Conservation (phyloP, 2,888 invertebrate species). For the Sinohyriopsis cumingii region DNA sequence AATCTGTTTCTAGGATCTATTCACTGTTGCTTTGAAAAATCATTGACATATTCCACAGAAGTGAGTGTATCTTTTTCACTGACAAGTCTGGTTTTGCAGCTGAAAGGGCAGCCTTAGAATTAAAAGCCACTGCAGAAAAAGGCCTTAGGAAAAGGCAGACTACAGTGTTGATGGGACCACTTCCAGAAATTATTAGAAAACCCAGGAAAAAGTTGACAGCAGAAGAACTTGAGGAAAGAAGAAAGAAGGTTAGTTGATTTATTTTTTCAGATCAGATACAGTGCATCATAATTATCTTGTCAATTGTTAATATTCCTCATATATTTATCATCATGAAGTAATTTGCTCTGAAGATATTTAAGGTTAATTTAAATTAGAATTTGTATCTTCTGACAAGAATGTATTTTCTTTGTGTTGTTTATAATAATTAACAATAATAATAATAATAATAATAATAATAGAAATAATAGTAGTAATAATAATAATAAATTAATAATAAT, state of each 20-base stretch:
- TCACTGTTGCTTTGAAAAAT: too few species aligned
- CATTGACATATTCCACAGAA: background rate
- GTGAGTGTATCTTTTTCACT: background rate
- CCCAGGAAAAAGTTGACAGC: conserved; percentile 60
- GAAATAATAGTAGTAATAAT: too few species aligned
- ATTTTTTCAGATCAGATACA: background rate
- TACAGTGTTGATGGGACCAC: conserved; percentile 32
- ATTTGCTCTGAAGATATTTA: too few species aligned
- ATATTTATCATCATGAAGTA: too few species aligned
- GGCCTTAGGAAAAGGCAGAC: conserved; percentile 40
- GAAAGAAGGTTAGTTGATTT: conserved; percentile 52
- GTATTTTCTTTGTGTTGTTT: too few species aligned
- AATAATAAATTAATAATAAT: too few species aligned
- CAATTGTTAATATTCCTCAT: background rate
- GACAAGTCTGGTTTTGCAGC: conserved; percentile 24
- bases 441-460: too few species aligned
- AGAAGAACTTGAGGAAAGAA: conserved; percentile 65
- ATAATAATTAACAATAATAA: too few species aligned
- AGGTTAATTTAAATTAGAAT: too few species aligned
- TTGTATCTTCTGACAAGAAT: too few species aligned
- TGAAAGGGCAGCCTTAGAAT: conserved; percentile 37
- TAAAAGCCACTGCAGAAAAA: conserved; percentile 38
- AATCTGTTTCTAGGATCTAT: too few species aligned
- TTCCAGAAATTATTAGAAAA: conserved; percentile 50
- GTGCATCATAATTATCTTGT: background rate